phyloP scores from a whole-genome alignment of 2,888 invertebrate genomes.

The Agonopterix subpropinquella region DNA sequence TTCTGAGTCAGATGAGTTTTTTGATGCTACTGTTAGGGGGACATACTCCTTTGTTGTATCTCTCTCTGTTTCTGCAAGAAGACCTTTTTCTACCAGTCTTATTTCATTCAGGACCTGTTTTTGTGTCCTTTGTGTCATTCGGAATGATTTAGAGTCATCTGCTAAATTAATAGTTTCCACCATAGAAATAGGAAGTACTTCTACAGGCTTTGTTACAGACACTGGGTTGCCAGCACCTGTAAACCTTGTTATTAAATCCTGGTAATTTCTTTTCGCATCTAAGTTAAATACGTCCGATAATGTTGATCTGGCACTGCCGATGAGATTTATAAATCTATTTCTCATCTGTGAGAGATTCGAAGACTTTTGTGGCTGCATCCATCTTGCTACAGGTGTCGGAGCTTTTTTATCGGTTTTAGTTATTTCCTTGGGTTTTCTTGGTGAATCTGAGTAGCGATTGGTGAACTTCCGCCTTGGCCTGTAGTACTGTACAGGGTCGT shows the following conservation, averaged over 20 bases:
- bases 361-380: slow-evolving; percentile 44
- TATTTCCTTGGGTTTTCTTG: slow-evolving; percentile 57
- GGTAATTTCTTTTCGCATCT: slow-evolving; percentile 74
- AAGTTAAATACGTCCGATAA: slow-evolving; percentile 71
- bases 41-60: slow-evolving; percentile 50
- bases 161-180: slow-evolving; percentile 49
- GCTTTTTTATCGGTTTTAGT: slow-evolving; percentile 52
- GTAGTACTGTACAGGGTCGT: slow-evolving; percentile 38
- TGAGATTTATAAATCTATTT: slow-evolving; percentile 41
- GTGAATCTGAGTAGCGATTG: slow-evolving; percentile 32
- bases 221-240: slow-evolving; percentile 38
- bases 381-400: slow-evolving; percentile 41
- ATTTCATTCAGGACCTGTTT: slow-evolving; percentile 52
- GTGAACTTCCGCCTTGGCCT: slow-evolving; percentile 39
- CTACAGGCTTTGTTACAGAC: slow-evolving; percentile 30
- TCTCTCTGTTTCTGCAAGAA: no score
- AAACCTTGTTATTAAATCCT: slow-evolving; percentile 66
- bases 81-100: slow-evolving; percentile 46
- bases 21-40: slow-evolving; percentile 59
- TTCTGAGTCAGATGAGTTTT: slow-evolving; percentile 66
- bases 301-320: slow-evolving; percentile 50
- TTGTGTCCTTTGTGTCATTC: slow-evolving; percentile 46
- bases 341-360: slow-evolving; percentile 34
- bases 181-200: no score
- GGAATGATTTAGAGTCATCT: slow-evolving; percentile 51